Base-by-base conservation (phyloP, 2,888 invertebrate species). In the Ormyrus nitidulus region DNA sequence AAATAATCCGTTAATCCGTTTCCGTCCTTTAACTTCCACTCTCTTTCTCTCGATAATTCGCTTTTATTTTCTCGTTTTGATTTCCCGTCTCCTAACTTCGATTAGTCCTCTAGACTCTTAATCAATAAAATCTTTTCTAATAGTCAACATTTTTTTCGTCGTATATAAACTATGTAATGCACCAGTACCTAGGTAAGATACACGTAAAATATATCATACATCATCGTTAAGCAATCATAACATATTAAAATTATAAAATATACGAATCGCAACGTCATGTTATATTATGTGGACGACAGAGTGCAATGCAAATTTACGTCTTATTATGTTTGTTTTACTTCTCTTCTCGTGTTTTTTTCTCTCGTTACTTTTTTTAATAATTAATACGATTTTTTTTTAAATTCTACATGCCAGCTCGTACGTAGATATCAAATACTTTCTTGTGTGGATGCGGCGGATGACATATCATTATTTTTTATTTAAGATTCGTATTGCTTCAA, bases 201-300 rank as follows among this genome's bases (percentile, higher is more conserved):
- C 87, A 87, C 87, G 86, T 87, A 88, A 89, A 89, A 89, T 89
- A 89, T 88, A 89, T 87, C 72, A 80, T 85, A 85, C 74, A 80
- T 79, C 66, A 71, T 80, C 68, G 13, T 69, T 74, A 81, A 82
- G 79, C 75, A 81, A 81, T 77, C 53, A 84, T 86, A 89, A 88
- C 86, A 86, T 87, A 88, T 86, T 89, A 86, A 89, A 89, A 89
- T 89, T 89, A 88, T 86, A 87, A 89, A 89, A 87, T 78, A 89
- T 85, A 80, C 72, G 84, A 86, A 84, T 87, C 85, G 85, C 86
- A 87, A 88, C 85, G 83, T 79, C 77, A 76, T 76, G 77, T 78
- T 19, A 74, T 69, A 72, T 83, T 69, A 89, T 89, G 86, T 85
- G 86, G 86, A 87, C 86, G 85, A 87, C 82, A 83, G 72, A 86